Evolutionary conservation across 2,888 invertebrate genomes (phyloP).

Genomic region (Eupithecia tripunctaria): DNA sequence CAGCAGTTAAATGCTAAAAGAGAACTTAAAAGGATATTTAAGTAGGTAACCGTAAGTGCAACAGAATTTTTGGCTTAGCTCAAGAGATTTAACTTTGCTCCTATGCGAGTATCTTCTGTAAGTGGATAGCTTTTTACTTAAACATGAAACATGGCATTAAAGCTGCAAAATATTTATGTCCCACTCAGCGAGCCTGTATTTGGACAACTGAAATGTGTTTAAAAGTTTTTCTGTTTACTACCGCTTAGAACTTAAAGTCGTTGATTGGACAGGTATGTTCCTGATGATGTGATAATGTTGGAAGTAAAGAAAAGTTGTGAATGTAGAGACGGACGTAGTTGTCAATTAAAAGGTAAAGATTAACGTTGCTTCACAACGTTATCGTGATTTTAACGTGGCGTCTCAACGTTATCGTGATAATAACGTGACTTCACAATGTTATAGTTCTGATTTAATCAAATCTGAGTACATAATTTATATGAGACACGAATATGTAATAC

Average conservation of each 20-base stretch:
- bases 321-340: background rate
- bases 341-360: background rate
- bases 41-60: background rate
- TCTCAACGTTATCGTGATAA: background rate
- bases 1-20: slow-evolving; percentile 5
- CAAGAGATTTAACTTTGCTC: slow-evolving; percentile 27
- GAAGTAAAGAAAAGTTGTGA: background rate
- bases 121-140: slow-evolving; percentile 38
- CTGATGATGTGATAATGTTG: background rate
- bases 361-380: background rate
- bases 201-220: slow-evolving; percentile 21
- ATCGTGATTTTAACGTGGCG: no score
- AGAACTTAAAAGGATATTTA: background rate
- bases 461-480: background rate
- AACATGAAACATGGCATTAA: slow-evolving; percentile 35
- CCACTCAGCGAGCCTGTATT: slow-evolving; percentile 25
- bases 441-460: background rate
- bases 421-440: background rate
- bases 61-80: slow-evolving; percentile 13
- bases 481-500: background rate
- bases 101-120: slow-evolving; percentile 15
- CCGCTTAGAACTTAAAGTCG: background rate
- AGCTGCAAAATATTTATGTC: slow-evolving; percentile 29
- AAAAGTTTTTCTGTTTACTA: slow-evolving; percentile 14
- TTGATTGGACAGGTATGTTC: background rate